These are phyloP conservation scores for Bos indicus DNA, from an alignment of 2,113 vertebrate genomes.

Conservation along the genomic window DNA sequence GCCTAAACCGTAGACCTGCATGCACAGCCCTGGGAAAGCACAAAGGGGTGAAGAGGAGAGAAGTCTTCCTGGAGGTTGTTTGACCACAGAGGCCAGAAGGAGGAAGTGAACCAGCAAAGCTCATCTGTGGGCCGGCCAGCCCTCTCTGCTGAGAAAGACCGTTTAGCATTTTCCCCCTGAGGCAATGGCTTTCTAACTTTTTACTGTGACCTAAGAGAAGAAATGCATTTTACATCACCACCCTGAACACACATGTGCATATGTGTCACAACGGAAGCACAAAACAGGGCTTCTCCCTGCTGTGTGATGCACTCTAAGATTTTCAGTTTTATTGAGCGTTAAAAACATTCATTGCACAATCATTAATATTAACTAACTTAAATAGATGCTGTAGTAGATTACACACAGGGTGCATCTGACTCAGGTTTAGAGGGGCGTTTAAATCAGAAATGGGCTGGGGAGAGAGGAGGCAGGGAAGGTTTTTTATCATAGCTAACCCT, in stretches of 20 bases:
- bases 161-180: neutral
- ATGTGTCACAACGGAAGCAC: neutral
- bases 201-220: neutral
- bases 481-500: neutral
- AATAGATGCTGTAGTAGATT: neutral
- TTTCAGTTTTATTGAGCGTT: neutral
- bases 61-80: neutral
- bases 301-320: neutral
- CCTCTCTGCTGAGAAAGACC: neutral
- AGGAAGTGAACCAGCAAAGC: neutral
- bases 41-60: neutral
- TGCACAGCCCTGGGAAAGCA: neutral
- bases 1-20: neutral
- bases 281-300: neutral
- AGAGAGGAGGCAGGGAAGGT: neutral
- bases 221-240: neutral
- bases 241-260: neutral
- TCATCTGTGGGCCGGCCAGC: neutral
- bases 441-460: neutral
- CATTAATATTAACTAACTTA: neutral
- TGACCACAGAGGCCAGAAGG: neutral
- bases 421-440: neutral
- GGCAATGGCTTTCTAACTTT: neutral
- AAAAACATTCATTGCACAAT: neutral
- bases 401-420: neutral